These are phyloP conservation scores for Brienomyrus longianalis DNA, from an alignment of 2,113 vertebrate genomes.

Conservation along the genomic window DNA sequence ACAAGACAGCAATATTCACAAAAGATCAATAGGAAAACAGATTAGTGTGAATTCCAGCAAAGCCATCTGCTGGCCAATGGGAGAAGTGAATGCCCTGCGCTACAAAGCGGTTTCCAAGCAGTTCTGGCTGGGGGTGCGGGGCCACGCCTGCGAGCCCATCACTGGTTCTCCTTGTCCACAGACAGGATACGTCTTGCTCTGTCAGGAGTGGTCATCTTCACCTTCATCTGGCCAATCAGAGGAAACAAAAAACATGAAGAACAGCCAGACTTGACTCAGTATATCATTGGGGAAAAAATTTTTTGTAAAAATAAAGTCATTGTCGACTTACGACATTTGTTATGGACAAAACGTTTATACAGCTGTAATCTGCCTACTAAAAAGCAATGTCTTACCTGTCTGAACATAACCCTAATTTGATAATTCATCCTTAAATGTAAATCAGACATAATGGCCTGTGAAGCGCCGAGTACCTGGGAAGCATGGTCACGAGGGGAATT, in stretches of 20 bases:
- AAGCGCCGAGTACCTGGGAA: conserved; percentile 47
- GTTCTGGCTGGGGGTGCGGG: background rate
- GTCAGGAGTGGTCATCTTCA: conserved; percentile 57
- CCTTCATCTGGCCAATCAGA: conserved; percentile 47
- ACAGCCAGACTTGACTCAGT: background rate
- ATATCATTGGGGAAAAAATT: too few species aligned
- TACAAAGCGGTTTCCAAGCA: background rate
- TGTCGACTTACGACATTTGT: background rate
- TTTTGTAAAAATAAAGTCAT: too few species aligned
- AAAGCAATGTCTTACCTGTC: background rate
- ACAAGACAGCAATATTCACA: conserved; percentile 18
- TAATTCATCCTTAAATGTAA: background rate
- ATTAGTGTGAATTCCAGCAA: conserved; percentile 15
- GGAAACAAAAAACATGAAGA: background rate
- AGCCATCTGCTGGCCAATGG: conserved; percentile 3
- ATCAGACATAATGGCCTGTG: background rate
- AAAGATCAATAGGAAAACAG: background rate
- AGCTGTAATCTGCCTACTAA: background rate
- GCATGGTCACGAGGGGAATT: conserved; percentile 68
- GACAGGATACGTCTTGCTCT: conserved; percentile 48
- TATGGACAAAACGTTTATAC: background rate
- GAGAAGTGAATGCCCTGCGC: background rate
- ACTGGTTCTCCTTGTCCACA: conserved; percentile 61
- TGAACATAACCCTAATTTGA: background rate
- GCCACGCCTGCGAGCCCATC: conserved; percentile 8